Conservation (phyloP, 1,140 invertebrate genomes). For the Drosophila kanapiae region DNA sequence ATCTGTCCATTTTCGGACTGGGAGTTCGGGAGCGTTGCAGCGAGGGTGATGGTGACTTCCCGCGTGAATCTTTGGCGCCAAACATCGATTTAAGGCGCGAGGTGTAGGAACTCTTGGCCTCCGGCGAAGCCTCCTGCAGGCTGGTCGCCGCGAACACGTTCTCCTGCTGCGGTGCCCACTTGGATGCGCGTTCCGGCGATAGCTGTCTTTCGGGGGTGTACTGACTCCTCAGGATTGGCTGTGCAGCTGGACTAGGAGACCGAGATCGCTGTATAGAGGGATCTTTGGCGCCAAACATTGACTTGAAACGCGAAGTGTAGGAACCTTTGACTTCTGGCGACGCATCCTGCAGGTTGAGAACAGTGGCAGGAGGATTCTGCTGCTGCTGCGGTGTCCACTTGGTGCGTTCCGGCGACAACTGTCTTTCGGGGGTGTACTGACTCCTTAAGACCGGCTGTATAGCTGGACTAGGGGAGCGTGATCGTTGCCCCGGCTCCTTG, state of each 20-base stretch:
- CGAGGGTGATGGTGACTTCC: slow-evolving; percentile 60
- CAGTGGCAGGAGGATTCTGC: slow-evolving; percentile 9
- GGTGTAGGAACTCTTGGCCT: slow-evolving; percentile 70
- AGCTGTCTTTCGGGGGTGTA: slow-evolving; percentile 68
- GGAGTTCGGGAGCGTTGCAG: slow-evolving; percentile 53
- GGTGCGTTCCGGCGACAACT: slow-evolving; percentile 58
- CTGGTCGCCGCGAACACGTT: background rate
- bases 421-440: slow-evolving; percentile 71
- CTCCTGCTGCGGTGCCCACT: slow-evolving; percentile 35
- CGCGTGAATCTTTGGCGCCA: slow-evolving; percentile 52
- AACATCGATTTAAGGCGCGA: slow-evolving; percentile 80
- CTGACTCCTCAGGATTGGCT: slow-evolving; percentile 65
- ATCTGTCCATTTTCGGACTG: slow-evolving; percentile 33
- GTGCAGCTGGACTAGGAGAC: slow-evolving; percentile 37
- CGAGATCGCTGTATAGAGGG: slow-evolving; percentile 52
- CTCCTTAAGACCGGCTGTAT: slow-evolving; percentile 50
- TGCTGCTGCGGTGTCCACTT: slow-evolving; percentile 42
- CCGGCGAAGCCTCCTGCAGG: slow-evolving; percentile 47
- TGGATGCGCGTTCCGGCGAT: slow-evolving; percentile 53
- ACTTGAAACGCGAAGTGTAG: slow-evolving; percentile 76
- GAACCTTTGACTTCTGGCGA: slow-evolving; percentile 64
- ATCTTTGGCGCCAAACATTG: slow-evolving; percentile 70
- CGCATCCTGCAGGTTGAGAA: slow-evolving; percentile 41
- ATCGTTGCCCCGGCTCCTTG: slow-evolving; percentile 48
- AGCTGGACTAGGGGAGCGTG: slow-evolving; percentile 3